Evolutionary conservation across 2,888 invertebrate genomes (phyloP).

Genomic region (Amphiduros pacificus): DNA sequence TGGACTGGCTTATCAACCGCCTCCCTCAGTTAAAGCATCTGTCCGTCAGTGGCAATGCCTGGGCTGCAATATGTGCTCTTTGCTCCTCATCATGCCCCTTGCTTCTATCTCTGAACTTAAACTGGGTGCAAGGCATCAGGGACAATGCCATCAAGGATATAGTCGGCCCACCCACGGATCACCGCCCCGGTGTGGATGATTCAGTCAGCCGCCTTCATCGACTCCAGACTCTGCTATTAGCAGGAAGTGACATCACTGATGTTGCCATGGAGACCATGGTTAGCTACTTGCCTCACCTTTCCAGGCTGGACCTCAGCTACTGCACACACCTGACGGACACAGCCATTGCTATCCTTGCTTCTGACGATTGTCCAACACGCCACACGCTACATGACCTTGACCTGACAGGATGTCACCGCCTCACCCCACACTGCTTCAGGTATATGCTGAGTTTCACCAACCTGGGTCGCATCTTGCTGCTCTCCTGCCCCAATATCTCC

Average conservation of each 20-base stretch:
- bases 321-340: slow-evolving; percentile 62
- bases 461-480: not conserved
- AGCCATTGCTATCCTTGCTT: slow-evolving; percentile 17
- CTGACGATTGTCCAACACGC: slow-evolving; percentile 2
- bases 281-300: slow-evolving; percentile 62
- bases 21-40: slow-evolving; percentile 81
- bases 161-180: slow-evolving; percentile 83
- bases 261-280: slow-evolving; percentile 69
- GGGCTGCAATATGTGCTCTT: slow-evolving; percentile 76
- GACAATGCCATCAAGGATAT: slow-evolving; percentile 84
- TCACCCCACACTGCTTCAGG: slow-evolving; percentile 14
- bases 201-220: slow-evolving; percentile 77
- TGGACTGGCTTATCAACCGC: slow-evolving; percentile 88
- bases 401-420: slow-evolving; percentile 22
- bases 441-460: slow-evolving; percentile 1
- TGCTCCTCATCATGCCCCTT: slow-evolving; percentile 82
- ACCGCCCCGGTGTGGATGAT: slow-evolving; percentile 73
- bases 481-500: no score
- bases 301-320: slow-evolving; percentile 78
- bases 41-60: slow-evolving; percentile 72
- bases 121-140: slow-evolving; percentile 82
- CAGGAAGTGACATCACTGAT: slow-evolving; percentile 88
- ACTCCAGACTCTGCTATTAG: slow-evolving; percentile 74
- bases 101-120: slow-evolving; percentile 74
- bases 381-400: slow-evolving; percentile 9